Conservation (phyloP, 37 sponge, comb jelly and placozoan species). For the Aphrocallistes beatrix region DNA sequence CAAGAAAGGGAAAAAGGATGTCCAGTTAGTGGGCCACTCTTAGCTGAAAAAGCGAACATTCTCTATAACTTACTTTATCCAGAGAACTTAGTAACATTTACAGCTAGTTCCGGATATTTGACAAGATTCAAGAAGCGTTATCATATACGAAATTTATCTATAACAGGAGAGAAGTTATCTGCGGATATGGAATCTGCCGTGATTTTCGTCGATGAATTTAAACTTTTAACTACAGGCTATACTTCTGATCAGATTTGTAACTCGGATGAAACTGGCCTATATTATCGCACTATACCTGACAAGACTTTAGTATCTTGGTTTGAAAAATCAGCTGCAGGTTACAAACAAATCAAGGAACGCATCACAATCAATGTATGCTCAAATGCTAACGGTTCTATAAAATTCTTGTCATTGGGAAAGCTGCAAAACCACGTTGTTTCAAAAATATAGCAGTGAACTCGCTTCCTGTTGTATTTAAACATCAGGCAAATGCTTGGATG, state of each 20-base stretch:
- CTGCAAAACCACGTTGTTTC: conserved; percentile 45
- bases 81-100: background rate
- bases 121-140: conserved; percentile 30
- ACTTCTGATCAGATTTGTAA: conserved; percentile 37
- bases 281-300: conserved; percentile 41
- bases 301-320: conserved; percentile 30
- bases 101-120: conserved; percentile 19
- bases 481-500: conserved; percentile 68
- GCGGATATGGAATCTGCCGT: conserved; percentile 25
- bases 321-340: conserved; percentile 52
- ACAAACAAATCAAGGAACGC: conserved; percentile 42
- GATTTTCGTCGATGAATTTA: conserved; percentile 29
- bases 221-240: background rate
- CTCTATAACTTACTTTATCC: background rate
- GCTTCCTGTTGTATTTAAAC: conserved; percentile 38
- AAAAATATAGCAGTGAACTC: conserved; percentile 10
- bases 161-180: conserved; percentile 36
- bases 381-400: conserved; percentile 42
- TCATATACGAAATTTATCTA: conserved; percentile 21
- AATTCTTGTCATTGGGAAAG: conserved; percentile 42
- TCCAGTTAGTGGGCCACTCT: background rate
- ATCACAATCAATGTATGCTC: conserved; percentile 35
- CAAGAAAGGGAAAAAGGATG: background rate
- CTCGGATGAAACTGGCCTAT: conserved; percentile 70
- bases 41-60: background rate